Evolutionary conservation across 2,113 vertebrate species (phyloP), one percentile per base, ranked within the genome.

Genomic region (Myocastor coypus): DNA sequence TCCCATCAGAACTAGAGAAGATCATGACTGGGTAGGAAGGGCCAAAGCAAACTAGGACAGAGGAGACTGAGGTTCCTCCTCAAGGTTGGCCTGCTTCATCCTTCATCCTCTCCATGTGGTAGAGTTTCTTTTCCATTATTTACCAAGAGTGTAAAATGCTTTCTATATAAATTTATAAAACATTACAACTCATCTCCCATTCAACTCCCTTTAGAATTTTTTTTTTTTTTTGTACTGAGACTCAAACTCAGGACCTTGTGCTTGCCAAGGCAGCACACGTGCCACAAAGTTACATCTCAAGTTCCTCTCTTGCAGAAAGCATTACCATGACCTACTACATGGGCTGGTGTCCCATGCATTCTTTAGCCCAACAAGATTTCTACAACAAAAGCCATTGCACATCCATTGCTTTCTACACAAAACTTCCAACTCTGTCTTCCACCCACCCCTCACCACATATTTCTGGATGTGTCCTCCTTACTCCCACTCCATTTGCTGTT

Each of bases 351-450:
- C 95, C 94, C 96, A 92, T 0, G 14, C 83, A 96, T 96, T 52
- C 46, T 92, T 84, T 97, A 83, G 69, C n/a, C 40, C 34, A 37
- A 95, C 91, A 94, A 97, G 69, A 61, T 94, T 59, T 97, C 71
- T 77, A 90, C 97, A 97, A 98, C 94, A 94, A 94, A 98, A 98
- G 91, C 81, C 93, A 95, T 85, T 97, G 94, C 85, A 95, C 73
- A 91, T 59, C 55, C 94, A 87, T 96, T 92, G 90, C 84, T 97
- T 97, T 97, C 95, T 97, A 81, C 85, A 95, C 71, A 92, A 97
- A 98, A 96, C 55, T 91, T 55, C 26, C 77, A 95, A 61, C 68
- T 95, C 93, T 66, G 87, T 77, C 96, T 89, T 96, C 90, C 90
- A 92, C 78, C 91, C 95, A 83, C 19, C 22, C 52, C 26, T 30